Evolutionary conservation across 2,113 vertebrate species (phyloP), one percentile per base, ranked within the genome.

Genomic region (Halcyon senegalensis): DNA sequence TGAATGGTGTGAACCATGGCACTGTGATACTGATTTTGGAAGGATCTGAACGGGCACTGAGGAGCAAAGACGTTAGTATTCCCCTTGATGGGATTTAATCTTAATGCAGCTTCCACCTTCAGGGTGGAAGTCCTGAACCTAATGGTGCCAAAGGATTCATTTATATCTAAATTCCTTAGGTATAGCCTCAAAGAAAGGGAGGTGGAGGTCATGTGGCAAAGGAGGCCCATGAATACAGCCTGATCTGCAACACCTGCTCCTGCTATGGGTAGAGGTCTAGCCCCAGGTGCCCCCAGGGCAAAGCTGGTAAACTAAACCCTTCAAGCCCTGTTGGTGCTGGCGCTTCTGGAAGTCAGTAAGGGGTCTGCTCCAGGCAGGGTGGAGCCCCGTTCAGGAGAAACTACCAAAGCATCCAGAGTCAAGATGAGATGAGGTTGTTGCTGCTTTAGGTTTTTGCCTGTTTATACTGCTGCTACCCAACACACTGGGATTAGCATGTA

Each of bases 61-160:
- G 44, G 3, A 59, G 64, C 39, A 90, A 74, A 93, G n/a, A 24
- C 60, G 46, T 25, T 35, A 60, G 46, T 75, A 59, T 92, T 95
- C 73, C 85, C 35, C 68, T 75, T 87, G 73, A 60, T 91, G 84
- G 43, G 51, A 55, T 95, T 95, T 93, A 84, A 81, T 59, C 51
- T 70, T 93, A 81, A 81, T 67, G 50, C 68, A 77, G 50, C 75
- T 93, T 92, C 68, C 93, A 75, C 19, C 68, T 93, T 77, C 68
- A 68, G 21, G 11, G 37, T 76, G 31, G 33, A 93, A 90, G 39
- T 62, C 50, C 39, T 76, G 84, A 91, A 89, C 50, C 48, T 48
- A 35, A 59, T 23, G 62, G 67, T 76, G 44, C 78, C 58, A 66
- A 80, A 84, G 59, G 86, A 89, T 94, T 89, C 79, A 77, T 75